Conservation (phyloP, 2,797 vertebrate genomes). For the Potorous gilbertii region DNA sequence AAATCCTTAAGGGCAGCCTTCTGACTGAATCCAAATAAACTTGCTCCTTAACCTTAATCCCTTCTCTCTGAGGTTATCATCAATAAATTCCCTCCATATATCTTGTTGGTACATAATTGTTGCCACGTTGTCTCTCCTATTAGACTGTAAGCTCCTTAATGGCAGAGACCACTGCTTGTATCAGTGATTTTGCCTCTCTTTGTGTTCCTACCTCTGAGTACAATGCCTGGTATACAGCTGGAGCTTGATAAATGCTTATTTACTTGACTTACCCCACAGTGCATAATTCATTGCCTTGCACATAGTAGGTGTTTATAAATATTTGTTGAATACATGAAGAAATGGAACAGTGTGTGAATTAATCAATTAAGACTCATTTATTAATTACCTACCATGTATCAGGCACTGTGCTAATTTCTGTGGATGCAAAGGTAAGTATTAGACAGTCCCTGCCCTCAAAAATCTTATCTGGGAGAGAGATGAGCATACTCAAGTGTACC, state of each 20-base stretch:
- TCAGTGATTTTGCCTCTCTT: not conserved
- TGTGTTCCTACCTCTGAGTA: not conserved
- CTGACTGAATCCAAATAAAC: too few species aligned
- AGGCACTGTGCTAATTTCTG: not conserved
- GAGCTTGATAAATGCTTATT: not conserved
- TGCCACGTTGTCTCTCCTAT: too few species aligned
- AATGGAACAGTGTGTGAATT: not conserved
- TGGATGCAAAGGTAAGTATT: not conserved
- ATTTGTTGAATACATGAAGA: not conserved
- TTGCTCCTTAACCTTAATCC: not conserved
- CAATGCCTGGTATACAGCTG: not conserved
- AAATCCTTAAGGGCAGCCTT: too few species aligned
- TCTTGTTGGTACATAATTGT: too few species aligned
- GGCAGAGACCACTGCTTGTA: not conserved
- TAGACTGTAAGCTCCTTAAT: not conserved
- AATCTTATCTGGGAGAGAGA: not conserved
- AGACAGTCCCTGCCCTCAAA: too few species aligned
- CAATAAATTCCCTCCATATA: too few species aligned
- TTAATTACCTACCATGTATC: too few species aligned
- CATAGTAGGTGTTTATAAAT: not conserved
- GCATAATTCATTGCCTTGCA: not conserved
- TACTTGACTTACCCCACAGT: not conserved
- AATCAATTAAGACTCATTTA: too few species aligned
- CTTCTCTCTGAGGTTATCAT: not conserved
- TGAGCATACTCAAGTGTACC: not conserved